phyloP scores from a whole-genome alignment of 1,140 invertebrate genomes.

The Mamestra configurata region DNA sequence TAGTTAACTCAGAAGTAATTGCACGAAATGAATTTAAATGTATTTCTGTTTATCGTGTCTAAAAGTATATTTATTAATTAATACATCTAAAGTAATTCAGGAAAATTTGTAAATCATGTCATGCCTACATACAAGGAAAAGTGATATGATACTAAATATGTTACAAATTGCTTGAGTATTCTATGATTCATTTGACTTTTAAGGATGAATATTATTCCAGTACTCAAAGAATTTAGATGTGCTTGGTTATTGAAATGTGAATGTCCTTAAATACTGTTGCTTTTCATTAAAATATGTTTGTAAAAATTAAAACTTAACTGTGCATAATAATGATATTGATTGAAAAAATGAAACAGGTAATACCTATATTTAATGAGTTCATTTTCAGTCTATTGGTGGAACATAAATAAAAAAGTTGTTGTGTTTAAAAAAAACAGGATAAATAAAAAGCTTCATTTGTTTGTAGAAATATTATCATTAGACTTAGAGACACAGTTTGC shows the following conservation, averaged over 20 bases:
- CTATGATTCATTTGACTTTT: slow-evolving; percentile 23
- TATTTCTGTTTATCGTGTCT: not conserved
- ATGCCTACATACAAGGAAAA: slow-evolving; percentile 33
- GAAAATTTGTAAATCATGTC: slow-evolving; percentile 18
- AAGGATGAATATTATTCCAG: not conserved
- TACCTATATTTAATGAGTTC: not conserved
- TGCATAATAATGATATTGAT: not conserved
- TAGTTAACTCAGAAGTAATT: not conserved
- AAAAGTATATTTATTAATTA: not conserved
- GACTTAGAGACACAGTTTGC: too few relatives aligned
- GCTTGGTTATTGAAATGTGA: not conserved
- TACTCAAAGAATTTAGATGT: slow-evolving; percentile 9
- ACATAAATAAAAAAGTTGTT: too few relatives aligned
- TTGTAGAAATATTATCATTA: too few relatives aligned
- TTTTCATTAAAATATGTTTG: not conserved
- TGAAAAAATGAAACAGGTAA: slow-evolving; percentile 24
- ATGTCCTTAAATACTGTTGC: not conserved
- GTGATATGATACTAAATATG: slow-evolving; percentile 29
- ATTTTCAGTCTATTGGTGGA: not conserved
- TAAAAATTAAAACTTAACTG: not conserved
- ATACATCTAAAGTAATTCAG: not conserved
- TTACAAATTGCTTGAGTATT: not conserved
- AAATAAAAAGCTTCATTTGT: not conserved
- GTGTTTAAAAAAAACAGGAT: too few relatives aligned
- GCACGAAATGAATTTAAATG: not conserved